Percentiles rank a stretch among this genome's conserved stretches.
These are phyloP conservation scores for Ennomos erosarius DNA, from an alignment of 2,888 invertebrate genomes.

Conservation along the genomic window DNA sequence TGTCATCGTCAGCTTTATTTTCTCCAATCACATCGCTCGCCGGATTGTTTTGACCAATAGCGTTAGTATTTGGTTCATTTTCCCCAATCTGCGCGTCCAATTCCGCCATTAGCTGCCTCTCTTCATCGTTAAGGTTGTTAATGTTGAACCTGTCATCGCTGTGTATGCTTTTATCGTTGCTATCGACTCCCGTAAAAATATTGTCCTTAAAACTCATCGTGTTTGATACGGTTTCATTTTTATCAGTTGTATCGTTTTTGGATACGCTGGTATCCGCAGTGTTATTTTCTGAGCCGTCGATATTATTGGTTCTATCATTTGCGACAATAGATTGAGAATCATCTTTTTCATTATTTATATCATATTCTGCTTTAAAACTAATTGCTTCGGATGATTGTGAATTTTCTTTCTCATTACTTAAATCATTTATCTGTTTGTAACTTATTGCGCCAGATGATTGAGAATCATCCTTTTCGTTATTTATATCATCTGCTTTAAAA, in stretches of 20 bases:
- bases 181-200: conserved; percentile 1
- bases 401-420: neutral
- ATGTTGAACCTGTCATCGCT: conserved; percentile 33
- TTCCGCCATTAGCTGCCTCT: conserved; percentile 51
- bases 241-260: conserved; percentile 1
- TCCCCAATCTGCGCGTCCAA: conserved; percentile 52
- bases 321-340: neutral
- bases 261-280: neutral
- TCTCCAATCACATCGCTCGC: conserved; percentile 19
- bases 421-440: neutral
- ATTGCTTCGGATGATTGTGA: conserved; percentile 3
- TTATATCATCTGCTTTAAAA: neutral
- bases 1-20: conserved; percentile 14
- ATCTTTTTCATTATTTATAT: neutral
- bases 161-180: conserved; percentile 3
- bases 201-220: conserved; percentile 5
- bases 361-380: too few species aligned
- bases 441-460: too few species aligned
- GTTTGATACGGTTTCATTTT: neutral
- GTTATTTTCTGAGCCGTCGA: neutral
- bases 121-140: conserved; percentile 51
- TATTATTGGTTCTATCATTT: conserved; percentile 9
- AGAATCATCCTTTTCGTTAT: neutral
- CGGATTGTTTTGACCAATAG: conserved; percentile 1
- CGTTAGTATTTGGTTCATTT: conserved; percentile 15